Percentiles rank a stretch among this genome's conserved stretches.
These are phyloP conservation scores for Pristionchus japonicus DNA, from an alignment of 2,888 invertebrate species.

Conservation along the genomic window DNA sequence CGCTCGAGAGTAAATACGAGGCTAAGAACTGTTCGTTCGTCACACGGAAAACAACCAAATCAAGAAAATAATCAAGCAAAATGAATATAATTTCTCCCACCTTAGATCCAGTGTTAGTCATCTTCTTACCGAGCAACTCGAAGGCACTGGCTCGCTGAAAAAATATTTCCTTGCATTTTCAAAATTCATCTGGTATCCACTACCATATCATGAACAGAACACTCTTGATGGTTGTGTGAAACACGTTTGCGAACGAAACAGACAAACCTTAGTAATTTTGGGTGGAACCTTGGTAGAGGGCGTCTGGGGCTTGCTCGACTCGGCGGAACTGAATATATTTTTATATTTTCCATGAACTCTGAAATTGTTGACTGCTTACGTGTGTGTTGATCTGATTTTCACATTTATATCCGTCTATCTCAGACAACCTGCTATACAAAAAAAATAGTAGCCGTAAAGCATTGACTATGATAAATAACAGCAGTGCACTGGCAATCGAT, in stretches of 20 bases:
- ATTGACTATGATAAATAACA: too few relatives aligned
- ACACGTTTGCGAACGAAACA: not conserved
- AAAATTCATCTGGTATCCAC: not conserved
- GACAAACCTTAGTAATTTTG: not conserved
- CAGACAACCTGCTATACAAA: too few relatives aligned
- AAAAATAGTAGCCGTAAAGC: not conserved
- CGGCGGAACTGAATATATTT: not conserved
- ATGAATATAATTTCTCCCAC: not conserved
- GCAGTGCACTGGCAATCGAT: not conserved
- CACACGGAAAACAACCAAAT: too few relatives aligned
- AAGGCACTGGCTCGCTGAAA: slow-evolving; percentile 39
- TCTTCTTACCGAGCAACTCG: slow-evolving; percentile 34
- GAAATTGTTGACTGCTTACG: not conserved
- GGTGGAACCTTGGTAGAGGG: not conserved
- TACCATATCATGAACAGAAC: not conserved
- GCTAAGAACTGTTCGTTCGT: too few relatives aligned
- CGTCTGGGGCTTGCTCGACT: not conserved
- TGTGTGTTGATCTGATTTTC: not conserved
- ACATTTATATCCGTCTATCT: too few relatives aligned
- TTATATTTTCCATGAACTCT: not conserved
- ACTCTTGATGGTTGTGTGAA: not conserved
- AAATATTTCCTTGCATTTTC: not conserved
- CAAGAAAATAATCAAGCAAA: not conserved
- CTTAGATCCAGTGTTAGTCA: not conserved
- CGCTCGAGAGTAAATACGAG: too few relatives aligned